Evolutionary conservation across 2,797 vertebrate species (phyloP), one percentile per base, ranked within the genome.

Genomic region (Sebastes variabilis): DNA sequence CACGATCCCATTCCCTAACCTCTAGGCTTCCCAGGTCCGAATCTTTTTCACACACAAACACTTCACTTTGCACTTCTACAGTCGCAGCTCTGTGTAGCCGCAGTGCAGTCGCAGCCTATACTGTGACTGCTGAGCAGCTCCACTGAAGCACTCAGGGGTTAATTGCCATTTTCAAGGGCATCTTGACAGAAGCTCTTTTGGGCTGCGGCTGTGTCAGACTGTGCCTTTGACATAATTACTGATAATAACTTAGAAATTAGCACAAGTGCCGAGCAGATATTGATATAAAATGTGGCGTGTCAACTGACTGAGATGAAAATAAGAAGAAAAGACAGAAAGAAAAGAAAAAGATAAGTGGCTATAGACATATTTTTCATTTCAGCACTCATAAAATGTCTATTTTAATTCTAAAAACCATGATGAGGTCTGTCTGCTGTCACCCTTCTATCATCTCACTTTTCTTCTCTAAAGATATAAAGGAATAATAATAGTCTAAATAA

Each of bases 141-240:
- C 62, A 74, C 70, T 27, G 74, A 78, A 76, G 79, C 82, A 79
- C 61, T 25, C 10, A 27, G 13, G 64, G 78, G 83, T 88, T 91
- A 66, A 87, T 84, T 86, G 74, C 54, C 60, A 72, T 83, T 89
- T 85, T 81, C 72, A 81, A 88, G 79, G 85, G 74, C 84, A 77
- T 71, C 60, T 77, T 77, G 75, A 80, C 72, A 69, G 30, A 82
- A 58, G 32, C 62, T 75, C 60, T 64, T 78, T 77, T 38, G 8
- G 18, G 22, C 59, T 60, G 34, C 72, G 60, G 69, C 54, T 74
- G 58, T 74, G 71, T 68, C 74, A 42, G 7, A 61, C 18, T 75
- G 67, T 70, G 72, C 2, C 34, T 62, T 49, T 84, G 70, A 77
- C 66, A 75, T 36, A 82, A 77, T 77, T 72, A 79, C 54, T 55